phyloP scores from a whole-genome alignment of 1,140 invertebrate genomes.

The Coboldia fuscipes region DNA sequence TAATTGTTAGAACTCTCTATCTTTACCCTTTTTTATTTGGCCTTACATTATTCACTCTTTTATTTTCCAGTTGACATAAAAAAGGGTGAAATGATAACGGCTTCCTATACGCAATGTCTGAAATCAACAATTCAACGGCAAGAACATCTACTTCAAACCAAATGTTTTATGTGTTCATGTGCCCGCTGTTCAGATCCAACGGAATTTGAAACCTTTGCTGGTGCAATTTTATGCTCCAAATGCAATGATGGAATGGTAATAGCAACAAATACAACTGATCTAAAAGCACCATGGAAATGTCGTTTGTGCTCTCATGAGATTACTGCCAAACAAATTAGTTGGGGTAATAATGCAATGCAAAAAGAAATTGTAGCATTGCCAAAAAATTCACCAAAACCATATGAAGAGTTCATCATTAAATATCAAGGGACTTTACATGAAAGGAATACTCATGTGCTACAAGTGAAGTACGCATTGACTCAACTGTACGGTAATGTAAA shows the following conservation, averaged over 20 bases:
- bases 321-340: conserved; percentile 28
- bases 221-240: conserved; percentile 33
- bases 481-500: conserved; percentile 38
- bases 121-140: conserved; percentile 38
- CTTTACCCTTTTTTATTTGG: neutral
- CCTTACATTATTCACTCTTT: neutral
- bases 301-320: conserved; percentile 30
- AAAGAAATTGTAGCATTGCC: conserved; percentile 33
- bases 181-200: conserved; percentile 36
- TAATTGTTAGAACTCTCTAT: too few species aligned
- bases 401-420: conserved; percentile 38
- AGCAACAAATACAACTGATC: conserved; percentile 8
- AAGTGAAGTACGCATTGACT: conserved; percentile 38
- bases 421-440: conserved; percentile 32
- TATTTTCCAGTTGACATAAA: conserved; percentile 25
- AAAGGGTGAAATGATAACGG: conserved; percentile 37
- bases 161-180: conserved; percentile 41
- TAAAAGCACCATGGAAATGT: conserved; percentile 39
- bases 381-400: conserved; percentile 24
- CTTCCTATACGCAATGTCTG: conserved; percentile 41
- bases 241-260: conserved; percentile 29
- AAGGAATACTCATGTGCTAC: conserved; percentile 37
- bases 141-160: conserved; percentile 31
- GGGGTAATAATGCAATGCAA: conserved; percentile 32
- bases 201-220: conserved; percentile 35